Base-by-base conservation (phyloP, 2,113 vertebrate species). In the Pelobates fuscus region DNA sequence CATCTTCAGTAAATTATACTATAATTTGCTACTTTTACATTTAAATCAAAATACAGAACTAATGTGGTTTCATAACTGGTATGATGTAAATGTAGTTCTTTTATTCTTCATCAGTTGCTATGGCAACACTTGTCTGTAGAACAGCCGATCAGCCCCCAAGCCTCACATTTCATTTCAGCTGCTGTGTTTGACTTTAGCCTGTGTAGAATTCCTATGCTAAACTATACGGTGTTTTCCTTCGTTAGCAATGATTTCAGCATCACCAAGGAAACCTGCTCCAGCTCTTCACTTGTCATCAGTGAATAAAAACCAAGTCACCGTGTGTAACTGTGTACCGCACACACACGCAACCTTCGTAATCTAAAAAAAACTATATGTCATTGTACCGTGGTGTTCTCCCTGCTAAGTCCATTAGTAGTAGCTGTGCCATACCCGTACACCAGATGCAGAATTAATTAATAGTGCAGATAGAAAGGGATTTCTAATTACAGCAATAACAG, bases 121-220 rank as follows among this genome's bases (percentile, higher is more conserved):
- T 61, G 30, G 74, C 58, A 84, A 23, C 5, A 25, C 20, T 54
- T 67, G 24, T 78, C 18, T 25, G 66, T 73, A 37, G 30, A 80
- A 77, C 63, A 59, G 70, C 44, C 61, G 78, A 44, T 70, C 63
- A 62, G 70, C 66, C 78, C 57, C 23, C 61, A 63, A 29, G 20
- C 66, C 79, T 80, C 81, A 18, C 10, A 65, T 65, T 77, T 80
- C 67, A 80, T 78, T 80, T 74, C 65, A 81, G 65, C 73, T 80
- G 17, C 68, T 54, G 65, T 30, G 55, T 76, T 83, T 82, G 59
- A 80, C 76, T 84, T 80, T 62, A 76, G 72, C 49, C 60, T 70
- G 62, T 67, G 66, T 54, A 64, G 70, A 78, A 17, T 84, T 85
- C 84, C 65, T 78, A 70, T 63, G 43, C 52, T 73, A 59, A 87